phyloP scores from a whole-genome alignment of 2,888 invertebrate genomes.

The Nymphalis c-album region DNA sequence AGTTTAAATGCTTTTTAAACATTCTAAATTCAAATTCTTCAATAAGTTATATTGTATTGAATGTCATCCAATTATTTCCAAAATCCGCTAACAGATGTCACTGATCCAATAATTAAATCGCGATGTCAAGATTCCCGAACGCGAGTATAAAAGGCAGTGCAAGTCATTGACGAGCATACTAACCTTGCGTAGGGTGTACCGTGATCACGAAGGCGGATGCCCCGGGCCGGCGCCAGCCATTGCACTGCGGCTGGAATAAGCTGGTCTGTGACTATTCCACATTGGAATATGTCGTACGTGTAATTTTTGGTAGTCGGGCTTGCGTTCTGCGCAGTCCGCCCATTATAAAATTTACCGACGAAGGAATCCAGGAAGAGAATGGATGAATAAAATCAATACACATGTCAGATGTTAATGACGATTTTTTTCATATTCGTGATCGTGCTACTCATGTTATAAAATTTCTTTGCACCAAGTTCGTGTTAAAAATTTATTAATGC shows the following conservation, averaged over 20 bases:
- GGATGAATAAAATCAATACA: not conserved
- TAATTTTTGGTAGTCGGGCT: constrained; percentile 84
- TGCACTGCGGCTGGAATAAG: constrained; percentile 84
- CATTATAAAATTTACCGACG: not conserved
- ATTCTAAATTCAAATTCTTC: constrained; percentile 16
- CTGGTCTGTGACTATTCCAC: constrained; percentile 82
- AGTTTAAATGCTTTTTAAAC: not conserved
- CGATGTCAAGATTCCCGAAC: constrained; percentile 55
- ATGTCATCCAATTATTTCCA: constrained; percentile 25
- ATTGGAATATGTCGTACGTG: constrained; percentile 82
- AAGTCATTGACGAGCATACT: constrained; percentile 64
- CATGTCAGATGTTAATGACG: too few relatives aligned
- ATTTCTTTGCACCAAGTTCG: too few relatives aligned
- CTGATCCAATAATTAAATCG: constrained; percentile 52
- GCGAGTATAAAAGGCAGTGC: constrained; percentile 48
- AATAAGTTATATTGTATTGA: constrained; percentile 29
- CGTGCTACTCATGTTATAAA: too few relatives aligned
- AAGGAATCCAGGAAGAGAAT: not conserved
- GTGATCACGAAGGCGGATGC: constrained; percentile 86
- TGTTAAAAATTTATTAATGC: too few relatives aligned
- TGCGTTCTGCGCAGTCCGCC: constrained; percentile 83
- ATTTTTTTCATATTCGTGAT: too few relatives aligned
- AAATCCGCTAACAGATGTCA: constrained; percentile 63
- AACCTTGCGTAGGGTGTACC: constrained; percentile 88
- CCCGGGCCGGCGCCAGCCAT: constrained; percentile 84